These are phyloP conservation scores for Diceros bicornis DNA, from an alignment of 2,797 vertebrate species.

Conservation along the genomic window DNA sequence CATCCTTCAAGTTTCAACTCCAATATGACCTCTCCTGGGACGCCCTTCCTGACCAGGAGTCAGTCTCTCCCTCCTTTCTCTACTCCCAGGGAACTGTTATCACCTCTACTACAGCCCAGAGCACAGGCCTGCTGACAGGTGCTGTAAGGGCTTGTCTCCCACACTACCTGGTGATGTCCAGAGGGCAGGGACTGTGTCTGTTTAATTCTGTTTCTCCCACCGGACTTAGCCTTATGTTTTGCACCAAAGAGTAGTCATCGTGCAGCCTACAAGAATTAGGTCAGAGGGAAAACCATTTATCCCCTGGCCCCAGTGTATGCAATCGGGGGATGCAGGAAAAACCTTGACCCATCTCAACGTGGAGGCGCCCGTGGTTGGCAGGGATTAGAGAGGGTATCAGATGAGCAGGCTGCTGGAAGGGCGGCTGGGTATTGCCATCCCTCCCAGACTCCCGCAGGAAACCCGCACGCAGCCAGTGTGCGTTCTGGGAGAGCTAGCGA, in stretches of 20 bases:
- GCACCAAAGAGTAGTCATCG: background rate
- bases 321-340: background rate
- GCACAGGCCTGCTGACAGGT: background rate
- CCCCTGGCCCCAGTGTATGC: background rate
- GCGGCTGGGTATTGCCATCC: background rate
- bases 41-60: background rate
- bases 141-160: background rate
- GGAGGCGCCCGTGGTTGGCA: background rate
- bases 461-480: background rate
- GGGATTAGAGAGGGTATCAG: background rate
- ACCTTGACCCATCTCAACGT: background rate
- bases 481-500: constrained; percentile 29
- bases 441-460: background rate
- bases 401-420: background rate
- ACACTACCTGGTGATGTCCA: background rate
- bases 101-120: background rate
- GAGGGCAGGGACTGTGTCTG: background rate
- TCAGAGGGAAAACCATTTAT: constrained; percentile 38
- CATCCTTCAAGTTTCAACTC: background rate
- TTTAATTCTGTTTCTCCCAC: constrained; percentile 47
- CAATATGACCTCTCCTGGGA: background rate
- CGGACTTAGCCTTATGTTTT: background rate
- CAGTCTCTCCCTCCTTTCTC: background rate
- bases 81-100: background rate
- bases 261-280: background rate